These are phyloP conservation scores for Gambelia wislizenii DNA, from an alignment of 2,797 vertebrate genomes.

Conservation along the genomic window DNA sequence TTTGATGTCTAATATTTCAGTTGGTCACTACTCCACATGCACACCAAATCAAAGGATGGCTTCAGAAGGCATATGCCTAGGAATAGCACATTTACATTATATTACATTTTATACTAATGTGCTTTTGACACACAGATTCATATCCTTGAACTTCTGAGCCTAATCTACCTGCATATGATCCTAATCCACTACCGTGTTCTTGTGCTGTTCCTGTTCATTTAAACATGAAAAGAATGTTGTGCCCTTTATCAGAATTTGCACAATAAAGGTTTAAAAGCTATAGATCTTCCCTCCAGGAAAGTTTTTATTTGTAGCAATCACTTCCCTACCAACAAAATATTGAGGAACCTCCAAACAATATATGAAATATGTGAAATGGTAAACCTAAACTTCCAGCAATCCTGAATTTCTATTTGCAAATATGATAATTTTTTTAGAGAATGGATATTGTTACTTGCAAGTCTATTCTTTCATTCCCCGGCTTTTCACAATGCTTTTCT, in stretches of 20 bases:
- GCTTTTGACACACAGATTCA: background rate
- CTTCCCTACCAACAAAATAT: background rate
- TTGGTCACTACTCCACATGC: background rate
- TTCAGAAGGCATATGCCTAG: background rate
- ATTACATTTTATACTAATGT: constrained; percentile 1
- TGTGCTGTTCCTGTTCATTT: background rate
- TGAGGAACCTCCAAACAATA: background rate
- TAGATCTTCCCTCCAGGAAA: background rate
- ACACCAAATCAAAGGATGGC: constrained; percentile 3
- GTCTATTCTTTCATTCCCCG: background rate
- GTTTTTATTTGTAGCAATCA: background rate
- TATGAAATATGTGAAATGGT: background rate
- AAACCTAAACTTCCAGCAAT: background rate
- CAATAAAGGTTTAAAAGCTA: background rate
- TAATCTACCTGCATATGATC: background rate
- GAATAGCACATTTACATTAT: background rate
- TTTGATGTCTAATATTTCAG: constrained; percentile 18
- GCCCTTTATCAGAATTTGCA: background rate
- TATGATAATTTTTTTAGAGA: background rate
- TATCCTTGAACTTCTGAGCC: background rate
- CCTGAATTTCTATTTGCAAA: background rate
- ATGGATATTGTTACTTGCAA: background rate
- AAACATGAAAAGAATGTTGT: background rate
- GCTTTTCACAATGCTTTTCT: background rate
- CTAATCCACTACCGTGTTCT: background rate